These are phyloP conservation scores for Sebastes alutus DNA, from an alignment of 2,797 vertebrate species.

Conservation along the genomic window DNA sequence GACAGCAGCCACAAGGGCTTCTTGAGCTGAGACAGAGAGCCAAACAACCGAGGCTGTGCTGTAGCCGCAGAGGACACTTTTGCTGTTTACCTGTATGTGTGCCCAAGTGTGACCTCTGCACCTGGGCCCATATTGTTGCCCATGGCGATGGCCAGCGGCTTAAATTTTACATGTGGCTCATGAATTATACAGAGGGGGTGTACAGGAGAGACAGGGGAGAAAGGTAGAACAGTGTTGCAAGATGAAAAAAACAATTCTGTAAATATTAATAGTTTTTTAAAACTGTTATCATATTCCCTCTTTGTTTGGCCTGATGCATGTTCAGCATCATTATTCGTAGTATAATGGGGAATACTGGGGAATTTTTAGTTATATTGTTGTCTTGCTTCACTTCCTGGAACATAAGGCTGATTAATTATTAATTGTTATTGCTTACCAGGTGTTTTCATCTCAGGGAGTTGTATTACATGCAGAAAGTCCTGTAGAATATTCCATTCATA, in stretches of 20 bases:
- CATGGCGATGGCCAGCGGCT: slow-evolving; percentile 31
- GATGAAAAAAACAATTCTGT: neutral
- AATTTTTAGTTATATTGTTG: slow-evolving; percentile 38
- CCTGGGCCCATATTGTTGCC: slow-evolving; percentile 51
- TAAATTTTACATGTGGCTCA: slow-evolving; percentile 75
- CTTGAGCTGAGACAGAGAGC: slow-evolving; percentile 17
- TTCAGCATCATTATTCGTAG: neutral
- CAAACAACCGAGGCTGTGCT: slow-evolving; percentile 10
- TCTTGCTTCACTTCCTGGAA: slow-evolving; percentile 57
- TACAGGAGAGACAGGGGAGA: slow-evolving; percentile 33
- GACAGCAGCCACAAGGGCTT: slow-evolving; percentile 15
- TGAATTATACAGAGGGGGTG: slow-evolving; percentile 73
- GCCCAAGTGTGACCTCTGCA: slow-evolving; percentile 49
- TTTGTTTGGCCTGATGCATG: neutral
- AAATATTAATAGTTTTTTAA: neutral
- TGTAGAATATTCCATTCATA: slow-evolving; percentile 67
- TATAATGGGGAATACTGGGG: neutral
- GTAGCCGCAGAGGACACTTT: slow-evolving; percentile 19
- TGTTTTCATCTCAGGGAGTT: slow-evolving; percentile 70
- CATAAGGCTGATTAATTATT: slow-evolving; percentile 72
- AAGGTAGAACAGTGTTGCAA: neutral
- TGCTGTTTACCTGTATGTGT: slow-evolving; percentile 42
- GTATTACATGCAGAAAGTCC: slow-evolving; percentile 59
- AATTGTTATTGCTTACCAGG: slow-evolving; percentile 66
- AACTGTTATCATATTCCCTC: neutral